Conservation (phyloP, 2,888 invertebrate genomes). For the Drosophila parthenogenetica region DNA sequence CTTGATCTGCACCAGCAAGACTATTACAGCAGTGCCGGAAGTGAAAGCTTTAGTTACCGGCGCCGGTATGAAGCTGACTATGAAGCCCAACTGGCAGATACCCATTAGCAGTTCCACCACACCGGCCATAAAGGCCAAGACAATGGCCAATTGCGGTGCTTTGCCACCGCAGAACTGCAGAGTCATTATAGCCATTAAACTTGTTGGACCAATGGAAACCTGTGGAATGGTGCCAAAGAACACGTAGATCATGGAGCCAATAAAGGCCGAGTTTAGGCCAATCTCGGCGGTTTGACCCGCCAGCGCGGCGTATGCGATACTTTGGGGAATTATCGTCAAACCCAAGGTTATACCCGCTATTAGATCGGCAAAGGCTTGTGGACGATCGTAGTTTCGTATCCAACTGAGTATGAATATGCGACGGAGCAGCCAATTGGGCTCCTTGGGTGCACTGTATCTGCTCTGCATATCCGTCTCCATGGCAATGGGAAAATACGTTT, state of each 20-base stretch:
- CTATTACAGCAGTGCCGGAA: slow-evolving; percentile 92
- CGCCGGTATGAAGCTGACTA: slow-evolving; percentile 93
- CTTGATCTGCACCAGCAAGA: slow-evolving; percentile 91
- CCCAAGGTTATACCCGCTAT: slow-evolving; percentile 96
- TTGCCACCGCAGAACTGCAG: slow-evolving; percentile 90
- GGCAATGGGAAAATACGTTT: slow-evolving; percentile 54
- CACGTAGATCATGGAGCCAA: slow-evolving; percentile 94
- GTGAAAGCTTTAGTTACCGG: slow-evolving; percentile 94
- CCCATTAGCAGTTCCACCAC: slow-evolving; percentile 92
- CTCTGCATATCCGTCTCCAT: slow-evolving; percentile 65
- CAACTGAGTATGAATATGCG: slow-evolving; percentile 87
- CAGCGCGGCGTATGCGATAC: slow-evolving; percentile 94
- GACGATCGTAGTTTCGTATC: slow-evolving; percentile 89
- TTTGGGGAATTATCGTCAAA: slow-evolving; percentile 96
- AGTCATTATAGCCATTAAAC: slow-evolving; percentile 95
- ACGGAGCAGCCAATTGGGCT: slow-evolving; percentile 77
- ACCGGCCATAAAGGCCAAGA: slow-evolving; percentile 92
- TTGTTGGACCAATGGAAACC: slow-evolving; percentile 96
- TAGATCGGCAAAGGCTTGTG: slow-evolving; percentile 90
- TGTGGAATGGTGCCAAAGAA: slow-evolving; percentile 94
- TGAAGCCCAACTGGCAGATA: slow-evolving; percentile 91
- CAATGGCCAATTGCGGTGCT: slow-evolving; percentile 90
- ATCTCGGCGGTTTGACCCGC: slow-evolving; percentile 95
- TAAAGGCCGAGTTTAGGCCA: slow-evolving; percentile 96
- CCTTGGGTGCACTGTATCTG: slow-evolving; percentile 68